Conservation (phyloP, 2,113 vertebrate genomes). For the Oncorhynchus mykiss region DNA sequence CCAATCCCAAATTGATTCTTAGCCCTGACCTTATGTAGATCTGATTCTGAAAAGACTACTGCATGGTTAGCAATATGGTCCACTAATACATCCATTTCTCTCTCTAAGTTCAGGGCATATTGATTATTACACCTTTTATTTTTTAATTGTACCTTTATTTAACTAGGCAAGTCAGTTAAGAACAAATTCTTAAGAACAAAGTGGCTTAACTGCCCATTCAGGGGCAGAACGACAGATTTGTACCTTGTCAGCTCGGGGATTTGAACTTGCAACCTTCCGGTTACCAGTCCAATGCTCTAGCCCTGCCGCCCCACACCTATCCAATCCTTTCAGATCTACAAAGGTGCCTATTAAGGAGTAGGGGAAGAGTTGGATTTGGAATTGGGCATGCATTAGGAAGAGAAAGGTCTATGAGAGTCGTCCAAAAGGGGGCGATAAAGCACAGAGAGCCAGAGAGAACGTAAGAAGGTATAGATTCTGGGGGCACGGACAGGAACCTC, state of each 20-base stretch:
- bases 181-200: no score
- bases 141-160: no score
- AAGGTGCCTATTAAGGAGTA: neutral
- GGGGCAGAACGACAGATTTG: no score
- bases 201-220: no score
- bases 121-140: neutral
- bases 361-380: neutral
- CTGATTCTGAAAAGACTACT: no score
- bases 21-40: no score
- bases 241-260: no score
- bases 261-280: no score
- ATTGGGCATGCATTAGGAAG: neutral
- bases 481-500: neutral
- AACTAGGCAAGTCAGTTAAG: no score
- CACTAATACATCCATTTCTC: no score
- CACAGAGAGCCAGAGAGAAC: neutral
- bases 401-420: neutral
- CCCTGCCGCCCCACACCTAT: neutral
- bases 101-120: neutral
- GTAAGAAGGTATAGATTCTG: neutral
- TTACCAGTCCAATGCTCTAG: no score
- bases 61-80: no score
- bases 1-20: neutral
- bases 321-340: neutral
- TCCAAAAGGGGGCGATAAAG: constrained; percentile 18